Base-by-base conservation (phyloP, 2,888 invertebrate species). In the Prosopocoilus inquinatus region DNA sequence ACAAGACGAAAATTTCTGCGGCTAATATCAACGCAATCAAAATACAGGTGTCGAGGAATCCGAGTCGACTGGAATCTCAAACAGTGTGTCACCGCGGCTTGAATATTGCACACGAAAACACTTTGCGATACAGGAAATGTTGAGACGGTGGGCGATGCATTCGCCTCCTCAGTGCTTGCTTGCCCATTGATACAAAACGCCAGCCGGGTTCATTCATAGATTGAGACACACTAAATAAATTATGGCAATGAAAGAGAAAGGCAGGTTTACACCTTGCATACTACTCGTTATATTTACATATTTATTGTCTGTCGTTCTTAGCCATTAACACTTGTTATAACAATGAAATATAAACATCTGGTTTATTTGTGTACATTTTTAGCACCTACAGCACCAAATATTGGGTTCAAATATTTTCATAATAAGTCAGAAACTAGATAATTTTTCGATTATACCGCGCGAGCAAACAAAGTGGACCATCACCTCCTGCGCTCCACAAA, bases 201-300 rank as follows among this genome's bases (percentile, higher is more conserved):
- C 47, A 53, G 55, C 57, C 55, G 59, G 59, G 60, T 60, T 65
- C 61, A 66, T 66, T 65, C 65, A 65, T 61, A 64, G 58, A 64
- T 65, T 62, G 62, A 58, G 62, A 63, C 59, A 64, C 60, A 63
- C 61, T 52, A 63, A 58, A 61, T 66, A 66, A 66, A 66, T 66
- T 66, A 66, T 62, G 61, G 62, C 61, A 66, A 63, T 62, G 61
- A 64, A 66, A 66, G 63, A 64, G 66, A 64, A 66, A 66, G 66
- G 66, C 53, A 55, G 57, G 60, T 62, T 57, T 63, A 64, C 65
- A 67, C 64, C 66, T 64, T 65, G 64, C 65, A 56, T 58, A 61
- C 61, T 62, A 57, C 64, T 63, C 61, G 59, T 62, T 64, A 62
- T 63, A 64, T 66, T 66, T 66, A 59, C 64, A 66, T 66, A 65